Base-by-base conservation (phyloP, 2,888 invertebrate species). In the Sclerodermus sp. region DNA sequence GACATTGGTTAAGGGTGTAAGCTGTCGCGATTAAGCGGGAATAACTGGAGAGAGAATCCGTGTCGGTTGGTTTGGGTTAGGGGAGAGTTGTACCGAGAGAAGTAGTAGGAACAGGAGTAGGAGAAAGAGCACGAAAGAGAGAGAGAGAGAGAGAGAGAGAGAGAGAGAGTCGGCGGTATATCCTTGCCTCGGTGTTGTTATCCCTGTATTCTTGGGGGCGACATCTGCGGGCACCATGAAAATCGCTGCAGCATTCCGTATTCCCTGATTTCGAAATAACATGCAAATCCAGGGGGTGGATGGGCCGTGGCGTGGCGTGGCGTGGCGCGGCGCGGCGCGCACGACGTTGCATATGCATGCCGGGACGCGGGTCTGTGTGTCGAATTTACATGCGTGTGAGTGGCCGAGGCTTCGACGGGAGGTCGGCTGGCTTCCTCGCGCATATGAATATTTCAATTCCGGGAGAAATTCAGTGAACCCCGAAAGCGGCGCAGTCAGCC, bases 381-480 rank as follows among this genome's bases (percentile, higher is more conserved):
- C 37, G 40, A 47, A 43, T 42, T 42, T 42, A 45, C 39, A 40
- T 50, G 18, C 23, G 23, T 23, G 23, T 23, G 23, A 23, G 23
- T 23, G 23, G 23, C 23, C 23, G 23, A 23, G 23, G 23, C 23
- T 5, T 23, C 23, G 23, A 23, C 23, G 23, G 23, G 31, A 38
- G 40, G n/a, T 36, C 48, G 49, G 49, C 49, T 53, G 4, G 23
- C 23, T 23, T 49, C 52, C 52, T 55, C 57, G 57, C 51, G 55
- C 58, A 56, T 70, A 74, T 73, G 73, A 73, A 74, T 73, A 73
- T 73, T 73, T 71, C 68, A 71, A 72, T 72, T 70, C 60, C 60
- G 57, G 38, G 62, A 56, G 64, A 66, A 69, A 70, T 64, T 64
- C 68, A 60, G 64, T 61, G 58, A 65, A 65, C 67, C 66, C 61